Evolutionary conservation across 2,113 vertebrate species (phyloP), one percentile per base, ranked within the genome.

Genomic region (Onychostoma macrolepis): DNA sequence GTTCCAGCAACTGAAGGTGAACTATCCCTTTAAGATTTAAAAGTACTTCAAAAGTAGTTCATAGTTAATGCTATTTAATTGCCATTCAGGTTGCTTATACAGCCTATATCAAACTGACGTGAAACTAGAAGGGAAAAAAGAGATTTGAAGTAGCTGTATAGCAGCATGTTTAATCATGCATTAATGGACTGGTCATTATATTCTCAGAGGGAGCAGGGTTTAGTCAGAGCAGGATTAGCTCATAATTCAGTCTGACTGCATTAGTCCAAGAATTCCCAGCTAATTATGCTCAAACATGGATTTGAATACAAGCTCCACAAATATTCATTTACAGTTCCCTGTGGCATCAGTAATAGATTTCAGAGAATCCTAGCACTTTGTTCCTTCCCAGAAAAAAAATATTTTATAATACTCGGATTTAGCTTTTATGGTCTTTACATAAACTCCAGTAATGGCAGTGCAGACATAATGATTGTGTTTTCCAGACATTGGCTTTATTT

Each of bases 171-270:
- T 74, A 84, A 84, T 84, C 82, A 74, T 26, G 69, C 45, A 12
- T 26, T 84, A 74, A 84, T 84, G 48, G 48, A 84, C 24, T 58
- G 82, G 82, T 84, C 69, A 84, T 74, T 84, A 56, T 74, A 58
- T 74, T 84, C 82, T 84, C 82, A 74, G 69, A 71, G 82, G 69
- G 69, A 74, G 67, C 45, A 24, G 30, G 82, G 48, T 58, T 74
- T 53, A 74, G 82, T 84, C 67, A 84, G 33, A 84, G 48, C 48
- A 36, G 48, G 82, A 74, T 84, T 84, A 84, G 33, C 48, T 21
- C 24, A 72, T 36, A 53, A 58, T 72, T 84, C 69, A 74, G 48
- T 28, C 30, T 58, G 30, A 58, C 33, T 56, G 67, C 67, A 56
- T 84, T 84, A 74, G 11, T 38, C 15, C 13, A 56, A 41, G 24